Percentiles rank a stretch among this genome's conserved stretches.
These are phyloP conservation scores for Mungos mungo DNA, from an alignment of 2,113 vertebrate genomes.

Conservation along the genomic window DNA sequence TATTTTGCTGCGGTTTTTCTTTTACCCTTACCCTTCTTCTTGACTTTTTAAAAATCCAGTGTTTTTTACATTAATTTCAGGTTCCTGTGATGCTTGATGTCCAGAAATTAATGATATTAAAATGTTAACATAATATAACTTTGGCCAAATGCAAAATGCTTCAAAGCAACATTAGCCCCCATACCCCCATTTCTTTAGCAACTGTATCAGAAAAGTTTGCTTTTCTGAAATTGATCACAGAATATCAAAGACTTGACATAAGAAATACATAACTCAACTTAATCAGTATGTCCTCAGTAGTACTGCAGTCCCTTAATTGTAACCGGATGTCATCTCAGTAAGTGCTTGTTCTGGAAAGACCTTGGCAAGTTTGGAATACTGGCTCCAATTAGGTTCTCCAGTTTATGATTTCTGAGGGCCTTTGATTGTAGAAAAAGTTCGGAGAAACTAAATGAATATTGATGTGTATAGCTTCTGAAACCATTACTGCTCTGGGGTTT, in stretches of 20 bases:
- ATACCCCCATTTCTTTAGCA: background rate
- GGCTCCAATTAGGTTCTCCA: background rate
- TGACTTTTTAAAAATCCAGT: background rate
- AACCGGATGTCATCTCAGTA: background rate
- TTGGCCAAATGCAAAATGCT: background rate
- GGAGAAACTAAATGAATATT: slow-evolving; percentile 1
- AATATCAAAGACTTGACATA: background rate
- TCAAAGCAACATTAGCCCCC: background rate
- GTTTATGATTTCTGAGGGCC: background rate
- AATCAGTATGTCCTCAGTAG: background rate
- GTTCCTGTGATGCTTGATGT: background rate
- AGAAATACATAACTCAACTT: slow-evolving; percentile 41
- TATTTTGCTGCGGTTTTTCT: background rate
- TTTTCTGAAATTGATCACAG: background rate
- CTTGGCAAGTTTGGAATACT: background rate
- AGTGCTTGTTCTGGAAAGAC: background rate
- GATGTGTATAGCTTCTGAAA: background rate
- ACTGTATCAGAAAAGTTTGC: background rate
- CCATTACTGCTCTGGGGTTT: background rate
- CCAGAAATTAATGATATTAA: background rate
- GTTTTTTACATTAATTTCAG: slow-evolving; percentile 15
- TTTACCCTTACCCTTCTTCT: background rate
- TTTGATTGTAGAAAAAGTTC: background rate
- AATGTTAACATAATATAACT: background rate
- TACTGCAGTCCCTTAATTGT: background rate